A percentile compares a stretch with the other conserved stretches of the same genome.
phyloP scores from a whole-genome alignment of 2,888 invertebrate species.

The Noctuana brunneofusca region DNA sequence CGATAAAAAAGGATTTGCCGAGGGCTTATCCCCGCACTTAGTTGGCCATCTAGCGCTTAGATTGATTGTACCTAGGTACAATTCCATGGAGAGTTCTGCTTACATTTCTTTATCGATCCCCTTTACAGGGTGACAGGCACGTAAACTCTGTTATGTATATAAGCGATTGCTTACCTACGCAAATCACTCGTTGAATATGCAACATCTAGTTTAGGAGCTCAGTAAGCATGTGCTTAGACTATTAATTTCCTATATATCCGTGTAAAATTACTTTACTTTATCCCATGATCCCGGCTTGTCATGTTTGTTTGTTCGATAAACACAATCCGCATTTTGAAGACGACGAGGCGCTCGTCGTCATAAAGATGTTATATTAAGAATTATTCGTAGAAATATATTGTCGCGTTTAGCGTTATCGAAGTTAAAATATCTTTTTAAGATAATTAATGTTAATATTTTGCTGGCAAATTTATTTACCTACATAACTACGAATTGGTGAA shows the following conservation, averaged over 20 bases:
- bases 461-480: no score
- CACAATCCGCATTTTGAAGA: slow-evolving; percentile 28
- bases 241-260: slow-evolving; percentile 70
- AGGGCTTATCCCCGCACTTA: neutral
- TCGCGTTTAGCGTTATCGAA: neutral
- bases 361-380: slow-evolving; percentile 3
- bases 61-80: neutral
- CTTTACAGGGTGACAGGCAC: slow-evolving; percentile 35
- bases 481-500: no score
- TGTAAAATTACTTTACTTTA: slow-evolving; percentile 41
- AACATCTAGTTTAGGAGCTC: slow-evolving; percentile 78
- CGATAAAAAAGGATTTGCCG: neutral
- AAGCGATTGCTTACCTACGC: slow-evolving; percentile 80
- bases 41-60: neutral
- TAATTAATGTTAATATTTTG: no score
- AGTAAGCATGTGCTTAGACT: slow-evolving; percentile 79
- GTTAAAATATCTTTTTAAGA: neutral
- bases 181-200: slow-evolving; percentile 82
- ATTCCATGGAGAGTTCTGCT: neutral
- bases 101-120: slow-evolving; percentile 30
- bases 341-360: slow-evolving; percentile 2
- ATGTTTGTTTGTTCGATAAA: slow-evolving; percentile 36
- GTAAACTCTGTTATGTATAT: slow-evolving; percentile 67
- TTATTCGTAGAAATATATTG: neutral
- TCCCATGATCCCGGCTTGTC: slow-evolving; percentile 38